Conservation (phyloP, 2,113 vertebrate species). For the Alaudala cheleensis region DNA sequence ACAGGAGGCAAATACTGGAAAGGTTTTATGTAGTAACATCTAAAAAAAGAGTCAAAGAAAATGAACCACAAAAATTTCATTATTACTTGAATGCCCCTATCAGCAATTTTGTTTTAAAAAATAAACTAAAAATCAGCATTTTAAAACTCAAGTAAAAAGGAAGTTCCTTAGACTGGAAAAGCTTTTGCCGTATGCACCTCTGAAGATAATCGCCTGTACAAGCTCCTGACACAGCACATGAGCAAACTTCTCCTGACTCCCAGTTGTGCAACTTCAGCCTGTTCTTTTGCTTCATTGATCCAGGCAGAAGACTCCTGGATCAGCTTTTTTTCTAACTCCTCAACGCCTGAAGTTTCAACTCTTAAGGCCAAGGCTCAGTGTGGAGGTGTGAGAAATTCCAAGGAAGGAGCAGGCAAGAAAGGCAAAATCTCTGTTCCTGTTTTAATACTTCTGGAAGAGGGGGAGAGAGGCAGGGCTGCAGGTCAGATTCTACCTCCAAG, state of each 20-base stretch:
- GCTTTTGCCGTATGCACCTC: not conserved
- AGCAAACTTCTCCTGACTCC: not conserved
- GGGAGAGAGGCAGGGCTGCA: not conserved
- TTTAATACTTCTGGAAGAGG: not conserved
- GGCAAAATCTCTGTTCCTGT: not conserved
- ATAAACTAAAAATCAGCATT: not conserved
- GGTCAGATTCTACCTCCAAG: not conserved
- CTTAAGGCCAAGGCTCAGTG: not conserved
- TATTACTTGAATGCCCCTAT: not conserved
- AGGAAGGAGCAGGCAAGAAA: not conserved
- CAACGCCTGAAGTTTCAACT: not conserved
- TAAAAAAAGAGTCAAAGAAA: not conserved
- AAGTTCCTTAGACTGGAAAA: not conserved
- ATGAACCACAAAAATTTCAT: not conserved
- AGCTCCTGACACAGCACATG: constrained; percentile 20
- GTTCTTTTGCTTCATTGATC: constrained; percentile 33
- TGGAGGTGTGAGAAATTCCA: not conserved
- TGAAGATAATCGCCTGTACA: not conserved
- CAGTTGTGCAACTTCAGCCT: constrained; percentile 35
- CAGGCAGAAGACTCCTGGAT: constrained; percentile 12
- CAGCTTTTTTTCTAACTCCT: not conserved
- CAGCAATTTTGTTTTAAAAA: not conserved
- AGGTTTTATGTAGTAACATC: not conserved
- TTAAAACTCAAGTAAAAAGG: not conserved
- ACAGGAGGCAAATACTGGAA: not conserved